Evolutionary conservation across 2,113 vertebrate genomes (phyloP).

Genomic region (Vimba vimba): DNA sequence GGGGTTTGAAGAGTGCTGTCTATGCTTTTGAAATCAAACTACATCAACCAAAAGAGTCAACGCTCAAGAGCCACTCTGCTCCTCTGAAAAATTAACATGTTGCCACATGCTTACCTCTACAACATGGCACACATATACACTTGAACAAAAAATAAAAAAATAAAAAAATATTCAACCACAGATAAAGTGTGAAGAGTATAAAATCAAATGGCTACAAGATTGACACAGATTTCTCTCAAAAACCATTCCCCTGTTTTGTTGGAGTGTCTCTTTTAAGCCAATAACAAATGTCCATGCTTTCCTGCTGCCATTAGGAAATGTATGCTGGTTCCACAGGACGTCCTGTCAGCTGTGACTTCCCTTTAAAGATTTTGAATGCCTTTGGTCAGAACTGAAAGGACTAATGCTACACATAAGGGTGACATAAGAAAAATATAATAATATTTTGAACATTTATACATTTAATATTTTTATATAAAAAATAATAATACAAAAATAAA

Average conservation of each 20-base stretch:
- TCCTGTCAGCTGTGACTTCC: slow-evolving; percentile 61
- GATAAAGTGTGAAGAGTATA: background rate
- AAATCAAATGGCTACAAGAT: background rate
- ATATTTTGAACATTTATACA: too few species aligned
- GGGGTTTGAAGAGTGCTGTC: slow-evolving; percentile 11
- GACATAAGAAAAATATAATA: too few species aligned
- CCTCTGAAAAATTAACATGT: slow-evolving; percentile 24
- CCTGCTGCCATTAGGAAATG: slow-evolving; percentile 27
- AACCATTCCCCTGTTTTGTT: background rate
- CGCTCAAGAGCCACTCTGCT: background rate
- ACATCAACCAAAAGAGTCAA: slow-evolving; percentile 27
- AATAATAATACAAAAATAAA: too few species aligned
- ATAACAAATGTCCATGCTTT: background rate
- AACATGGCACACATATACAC: background rate
- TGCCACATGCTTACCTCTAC: background rate
- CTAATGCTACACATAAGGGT: background rate
- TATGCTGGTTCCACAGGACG: slow-evolving; percentile 48
- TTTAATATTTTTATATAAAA: too few species aligned
- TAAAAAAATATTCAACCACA: background rate
- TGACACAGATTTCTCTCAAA: background rate
- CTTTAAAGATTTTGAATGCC: background rate
- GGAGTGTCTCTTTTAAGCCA: background rate
- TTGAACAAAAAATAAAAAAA: background rate
- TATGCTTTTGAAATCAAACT: slow-evolving; percentile 23
- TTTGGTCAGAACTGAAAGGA: background rate